phyloP scores from a whole-genome alignment of 1,140 invertebrate genomes.

The Daktulosphaira vitifoliae region DNA sequence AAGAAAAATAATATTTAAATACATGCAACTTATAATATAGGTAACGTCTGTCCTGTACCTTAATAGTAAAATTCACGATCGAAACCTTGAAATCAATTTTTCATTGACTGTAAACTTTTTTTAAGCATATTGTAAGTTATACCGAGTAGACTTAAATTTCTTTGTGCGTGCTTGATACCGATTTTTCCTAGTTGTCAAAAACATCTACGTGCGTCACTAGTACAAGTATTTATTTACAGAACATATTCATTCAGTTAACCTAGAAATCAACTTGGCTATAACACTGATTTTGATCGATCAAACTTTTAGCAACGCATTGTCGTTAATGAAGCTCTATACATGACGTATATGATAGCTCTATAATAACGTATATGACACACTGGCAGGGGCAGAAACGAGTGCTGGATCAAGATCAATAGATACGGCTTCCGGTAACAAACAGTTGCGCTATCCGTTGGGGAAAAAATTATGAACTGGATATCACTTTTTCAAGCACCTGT shows the following conservation, averaged over 20 bases:
- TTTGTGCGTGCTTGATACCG: neutral
- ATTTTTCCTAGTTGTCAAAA: neutral
- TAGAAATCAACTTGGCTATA: too few relatives aligned
- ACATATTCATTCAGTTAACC: too few relatives aligned
- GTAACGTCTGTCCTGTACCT: neutral
- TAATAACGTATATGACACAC: too few relatives aligned
- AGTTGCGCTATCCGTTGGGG: neutral
- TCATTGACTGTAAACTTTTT: slow-evolving; percentile 2
- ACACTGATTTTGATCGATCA: neutral
- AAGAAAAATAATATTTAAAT: neutral
- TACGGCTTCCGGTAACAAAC: slow-evolving; percentile 15
- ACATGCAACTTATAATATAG: slow-evolving; percentile 12
- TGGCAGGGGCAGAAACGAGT: too few relatives aligned
- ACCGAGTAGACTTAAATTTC: too few relatives aligned
- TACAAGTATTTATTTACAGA: neutral
- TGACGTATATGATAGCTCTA: too few relatives aligned
- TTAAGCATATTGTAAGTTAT: too few relatives aligned
- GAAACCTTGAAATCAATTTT: slow-evolving; percentile 20
- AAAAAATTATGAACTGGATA: neutral
- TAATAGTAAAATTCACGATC: neutral
- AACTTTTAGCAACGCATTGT: neutral
- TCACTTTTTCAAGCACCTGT: neutral
- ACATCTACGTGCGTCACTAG: neutral
- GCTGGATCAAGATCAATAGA: neutral
- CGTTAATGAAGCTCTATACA: too few relatives aligned